phyloP scores from a whole-genome alignment of 2,888 invertebrate species.

The Rhagonycha lutea region DNA sequence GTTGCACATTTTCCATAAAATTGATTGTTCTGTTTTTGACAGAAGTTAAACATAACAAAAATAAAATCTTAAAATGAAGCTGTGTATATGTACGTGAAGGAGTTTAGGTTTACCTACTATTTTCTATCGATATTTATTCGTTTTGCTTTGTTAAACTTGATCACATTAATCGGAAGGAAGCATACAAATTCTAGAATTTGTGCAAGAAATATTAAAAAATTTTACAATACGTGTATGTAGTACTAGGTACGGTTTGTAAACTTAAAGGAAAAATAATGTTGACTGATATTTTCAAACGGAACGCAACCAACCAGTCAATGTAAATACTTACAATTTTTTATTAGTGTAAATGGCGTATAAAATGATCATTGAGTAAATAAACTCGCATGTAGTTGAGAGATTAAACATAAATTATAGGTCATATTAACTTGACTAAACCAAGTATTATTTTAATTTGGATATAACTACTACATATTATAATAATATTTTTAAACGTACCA shows the following conservation, averaged over 20 bases:
- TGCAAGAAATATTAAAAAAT: not conserved
- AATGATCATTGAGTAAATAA: not conserved
- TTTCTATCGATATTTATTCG: not conserved
- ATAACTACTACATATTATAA: too few species aligned
- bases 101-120: not conserved
- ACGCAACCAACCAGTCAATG: not conserved
- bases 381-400: not conserved
- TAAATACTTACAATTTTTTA: not conserved
- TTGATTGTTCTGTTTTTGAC: not conserved
- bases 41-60: not conserved
- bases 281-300: not conserved
- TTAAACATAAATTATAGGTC: not conserved
- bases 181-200: not conserved
- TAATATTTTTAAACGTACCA: not conserved
- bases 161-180: not conserved
- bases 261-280: not conserved
- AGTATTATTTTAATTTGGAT: too few species aligned
- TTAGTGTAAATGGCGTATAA: not conserved
- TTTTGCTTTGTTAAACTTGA: not conserved
- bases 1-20: not conserved
- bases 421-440: too few species aligned
- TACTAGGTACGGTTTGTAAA: not conserved
- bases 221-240: not conserved
- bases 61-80: not conserved
- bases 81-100: not conserved